phyloP scores from a whole-genome alignment of 2,888 invertebrate species.

The Epirrita christyi region DNA sequence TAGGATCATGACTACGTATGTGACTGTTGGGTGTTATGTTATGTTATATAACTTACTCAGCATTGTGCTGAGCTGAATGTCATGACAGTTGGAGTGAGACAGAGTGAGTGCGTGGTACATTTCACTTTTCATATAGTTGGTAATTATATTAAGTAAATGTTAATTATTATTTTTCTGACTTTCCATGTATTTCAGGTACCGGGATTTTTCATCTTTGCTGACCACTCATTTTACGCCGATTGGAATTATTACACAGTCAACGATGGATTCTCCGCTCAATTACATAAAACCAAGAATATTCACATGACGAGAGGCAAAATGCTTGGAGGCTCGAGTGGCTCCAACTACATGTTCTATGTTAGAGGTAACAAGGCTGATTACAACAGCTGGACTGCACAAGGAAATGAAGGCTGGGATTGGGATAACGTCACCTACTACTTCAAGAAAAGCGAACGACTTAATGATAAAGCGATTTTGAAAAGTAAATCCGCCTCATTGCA shows the following conservation, averaged over 20 bases:
- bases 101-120: no score
- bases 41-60: no score
- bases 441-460: constrained; percentile 46
- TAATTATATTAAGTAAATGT: no score
- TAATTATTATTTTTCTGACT: no score
- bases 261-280: constrained; percentile 44
- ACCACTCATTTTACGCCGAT: constrained; percentile 33
- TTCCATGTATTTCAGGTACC: background rate
- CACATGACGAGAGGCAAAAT: constrained; percentile 84
- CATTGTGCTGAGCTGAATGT: no score
- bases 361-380: constrained; percentile 37
- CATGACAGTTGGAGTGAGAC: no score
- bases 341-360: constrained; percentile 17
- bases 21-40: no score
- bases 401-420: constrained; percentile 44
- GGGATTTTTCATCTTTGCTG: background rate
- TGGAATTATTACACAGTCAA: constrained; percentile 44
- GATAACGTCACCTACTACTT: constrained; percentile 43
- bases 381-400: constrained; percentile 40
- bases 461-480: constrained; percentile 26
- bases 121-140: no score
- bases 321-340: constrained; percentile 28
- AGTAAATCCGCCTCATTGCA: constrained; percentile 22
- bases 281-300: constrained; percentile 38
- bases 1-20: no score